These are phyloP conservation scores for Aegithalos caudatus DNA, from an alignment of 2,113 vertebrate species.

Conservation along the genomic window DNA sequence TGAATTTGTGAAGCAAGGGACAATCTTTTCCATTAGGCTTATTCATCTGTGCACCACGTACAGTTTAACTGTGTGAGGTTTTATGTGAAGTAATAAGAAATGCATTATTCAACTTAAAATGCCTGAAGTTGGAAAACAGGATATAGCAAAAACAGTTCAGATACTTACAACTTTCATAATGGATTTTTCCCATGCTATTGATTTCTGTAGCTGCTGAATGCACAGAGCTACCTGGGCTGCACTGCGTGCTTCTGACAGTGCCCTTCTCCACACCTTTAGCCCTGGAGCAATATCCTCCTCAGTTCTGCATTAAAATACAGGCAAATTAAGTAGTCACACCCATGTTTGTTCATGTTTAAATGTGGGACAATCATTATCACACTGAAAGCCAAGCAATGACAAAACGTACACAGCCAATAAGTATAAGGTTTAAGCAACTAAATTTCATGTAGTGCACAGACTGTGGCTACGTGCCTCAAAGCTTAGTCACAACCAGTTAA, in stretches of 20 bases:
- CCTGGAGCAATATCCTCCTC: slow-evolving; percentile 98
- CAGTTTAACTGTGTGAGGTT: background rate
- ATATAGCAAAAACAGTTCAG: slow-evolving; percentile 35
- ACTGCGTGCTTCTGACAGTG: slow-evolving; percentile 89
- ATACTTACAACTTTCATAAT: slow-evolving; percentile 99
- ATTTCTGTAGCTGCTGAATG: slow-evolving; percentile 98
- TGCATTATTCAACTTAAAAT: slow-evolving; percentile 5
- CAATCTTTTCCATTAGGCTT: background rate
- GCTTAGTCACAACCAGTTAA: slow-evolving; percentile 81
- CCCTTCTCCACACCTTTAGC: slow-evolving; percentile 96
- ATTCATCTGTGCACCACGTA: background rate
- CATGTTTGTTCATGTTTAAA: slow-evolving; percentile 50
- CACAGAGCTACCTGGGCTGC: slow-evolving; percentile 97
- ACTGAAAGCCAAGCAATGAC: slow-evolving; percentile 85
- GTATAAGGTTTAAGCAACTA: slow-evolving; percentile 83
- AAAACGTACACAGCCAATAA: slow-evolving; percentile 84
- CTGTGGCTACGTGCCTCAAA: slow-evolving; percentile 82
- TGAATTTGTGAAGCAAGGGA: background rate
- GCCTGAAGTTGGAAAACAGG: background rate
- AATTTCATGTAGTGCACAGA: slow-evolving; percentile 84
- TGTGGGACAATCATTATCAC: slow-evolving; percentile 77
- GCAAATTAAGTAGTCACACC: slow-evolving; percentile 70
- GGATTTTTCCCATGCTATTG: slow-evolving; percentile 98
- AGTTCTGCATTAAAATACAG: slow-evolving; percentile 78
- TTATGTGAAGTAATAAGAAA: background rate